These are phyloP conservation scores for Carcina quercana DNA, from an alignment of 2,888 invertebrate species.

Conservation along the genomic window DNA sequence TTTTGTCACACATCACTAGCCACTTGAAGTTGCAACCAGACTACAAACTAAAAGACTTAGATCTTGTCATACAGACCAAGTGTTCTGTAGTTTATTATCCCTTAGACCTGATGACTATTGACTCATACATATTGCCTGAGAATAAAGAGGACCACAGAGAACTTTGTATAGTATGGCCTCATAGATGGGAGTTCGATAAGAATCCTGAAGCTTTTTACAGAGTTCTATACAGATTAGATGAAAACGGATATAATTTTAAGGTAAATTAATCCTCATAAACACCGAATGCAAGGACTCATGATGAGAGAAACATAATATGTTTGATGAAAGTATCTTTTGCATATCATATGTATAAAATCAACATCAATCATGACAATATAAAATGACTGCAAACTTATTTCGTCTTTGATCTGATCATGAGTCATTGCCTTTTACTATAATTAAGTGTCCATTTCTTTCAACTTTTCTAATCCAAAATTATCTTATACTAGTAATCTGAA, in stretches of 20 bases:
- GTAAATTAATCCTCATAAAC: conserved; percentile 7
- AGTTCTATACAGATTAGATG: conserved; percentile 8
- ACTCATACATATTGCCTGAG: not conserved
- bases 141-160: not conserved
- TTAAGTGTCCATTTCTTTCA: too few species aligned
- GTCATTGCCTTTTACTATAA: too few species aligned
- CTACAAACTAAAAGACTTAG: conserved; percentile 1
- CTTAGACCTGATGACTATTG: conserved; percentile 44
- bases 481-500: too few species aligned
- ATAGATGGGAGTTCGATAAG: conserved; percentile 87
- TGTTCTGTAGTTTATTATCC: conserved; percentile 69
- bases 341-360: too few species aligned
- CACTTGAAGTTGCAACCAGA: conserved; percentile 7
- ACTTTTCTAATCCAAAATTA: too few species aligned
- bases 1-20: conserved; percentile 1
- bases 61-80: conserved; percentile 2
- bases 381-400: too few species aligned
- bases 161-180: conserved; percentile 29
- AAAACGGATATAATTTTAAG: conserved; percentile 4
- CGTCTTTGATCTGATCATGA: too few species aligned
- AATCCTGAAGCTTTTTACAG: conserved; percentile 55
- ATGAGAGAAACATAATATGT: too few species aligned
- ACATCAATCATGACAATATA: too few species aligned
- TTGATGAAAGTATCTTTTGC: too few species aligned
- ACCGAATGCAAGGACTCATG: too few species aligned